A percentile compares a stretch with the other conserved stretches of the same genome.
These are phyloP conservation scores for Formica selysi DNA, from an alignment of 1,140 invertebrate genomes.

Conservation along the genomic window DNA sequence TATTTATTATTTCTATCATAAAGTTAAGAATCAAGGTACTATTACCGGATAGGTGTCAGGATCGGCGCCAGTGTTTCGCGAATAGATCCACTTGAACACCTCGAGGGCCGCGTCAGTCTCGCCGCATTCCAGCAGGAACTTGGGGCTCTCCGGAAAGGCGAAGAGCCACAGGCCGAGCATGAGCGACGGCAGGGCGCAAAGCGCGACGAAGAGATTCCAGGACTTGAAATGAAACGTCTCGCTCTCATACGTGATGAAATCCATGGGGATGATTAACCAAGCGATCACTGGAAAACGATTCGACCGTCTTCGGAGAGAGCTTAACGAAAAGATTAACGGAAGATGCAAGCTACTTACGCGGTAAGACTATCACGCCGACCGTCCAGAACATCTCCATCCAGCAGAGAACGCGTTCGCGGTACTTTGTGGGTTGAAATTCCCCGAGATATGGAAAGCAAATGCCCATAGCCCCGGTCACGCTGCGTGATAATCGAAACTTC, in stretches of 20 bases:
- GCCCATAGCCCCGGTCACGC: slow-evolving; percentile 92
- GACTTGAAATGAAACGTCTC: slow-evolving; percentile 89
- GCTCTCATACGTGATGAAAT: slow-evolving; percentile 87
- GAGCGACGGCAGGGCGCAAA: slow-evolving; percentile 89
- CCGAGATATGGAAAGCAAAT: slow-evolving; percentile 92
- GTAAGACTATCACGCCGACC: slow-evolving; percentile 90
- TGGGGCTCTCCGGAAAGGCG: slow-evolving; percentile 94
- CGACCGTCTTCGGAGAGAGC: too few relatives aligned
- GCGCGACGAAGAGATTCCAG: slow-evolving; percentile 92
- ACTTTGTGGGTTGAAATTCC: slow-evolving; percentile 92
- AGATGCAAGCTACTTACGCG: slow-evolving; percentile 85
- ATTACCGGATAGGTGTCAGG: slow-evolving; percentile 90
- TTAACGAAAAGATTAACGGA: too few relatives aligned
- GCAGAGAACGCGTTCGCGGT: slow-evolving; percentile 91
- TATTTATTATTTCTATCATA: background rate
- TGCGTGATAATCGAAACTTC: slow-evolving; percentile 76
- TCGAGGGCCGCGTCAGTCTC: slow-evolving; percentile 91
- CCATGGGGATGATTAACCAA: slow-evolving; percentile 90
- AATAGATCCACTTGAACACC: slow-evolving; percentile 90
- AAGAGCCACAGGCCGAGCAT: slow-evolving; percentile 90
- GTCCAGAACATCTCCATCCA: slow-evolving; percentile 95
- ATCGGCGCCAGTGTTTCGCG: slow-evolving; percentile 90
- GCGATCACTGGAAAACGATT: slow-evolving; percentile 87
- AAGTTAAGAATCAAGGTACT: slow-evolving; percentile 34
- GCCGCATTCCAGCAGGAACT: slow-evolving; percentile 92